These are phyloP conservation scores for Tenualosa thibaudeaui DNA, from an alignment of 2,797 vertebrate genomes.

Conservation along the genomic window DNA sequence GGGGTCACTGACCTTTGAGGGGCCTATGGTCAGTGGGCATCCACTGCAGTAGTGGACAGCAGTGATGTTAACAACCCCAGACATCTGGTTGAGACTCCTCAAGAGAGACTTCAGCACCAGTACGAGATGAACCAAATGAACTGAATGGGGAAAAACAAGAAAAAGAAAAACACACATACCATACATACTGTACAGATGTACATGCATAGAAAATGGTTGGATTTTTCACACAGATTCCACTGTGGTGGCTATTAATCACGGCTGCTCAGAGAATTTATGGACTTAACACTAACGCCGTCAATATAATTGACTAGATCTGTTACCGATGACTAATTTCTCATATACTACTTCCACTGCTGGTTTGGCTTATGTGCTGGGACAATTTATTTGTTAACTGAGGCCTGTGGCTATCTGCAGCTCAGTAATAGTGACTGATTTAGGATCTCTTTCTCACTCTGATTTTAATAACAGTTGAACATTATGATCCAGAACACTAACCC, in stretches of 20 bases:
- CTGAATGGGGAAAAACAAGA: neutral
- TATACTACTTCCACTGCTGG: neutral
- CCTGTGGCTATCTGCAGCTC: neutral
- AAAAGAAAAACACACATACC: neutral
- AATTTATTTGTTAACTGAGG: neutral
- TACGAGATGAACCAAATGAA: neutral
- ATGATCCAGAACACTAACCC: conserved; percentile 13
- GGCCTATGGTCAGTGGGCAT: conserved; percentile 34
- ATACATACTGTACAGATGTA: neutral
- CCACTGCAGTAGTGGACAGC: neutral
- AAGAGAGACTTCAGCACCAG: neutral
- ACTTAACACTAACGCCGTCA: neutral
- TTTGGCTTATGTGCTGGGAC: neutral
- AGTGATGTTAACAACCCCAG: neutral
- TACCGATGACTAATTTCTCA: conserved; percentile 17
- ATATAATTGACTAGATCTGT: conserved; percentile 22
- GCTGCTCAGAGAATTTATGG: neutral
- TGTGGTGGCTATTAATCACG: neutral
- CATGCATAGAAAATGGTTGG: neutral
- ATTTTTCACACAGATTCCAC: neutral
- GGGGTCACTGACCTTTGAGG: conserved; percentile 37
- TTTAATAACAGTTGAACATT: conserved; percentile 23
- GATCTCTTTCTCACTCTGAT: neutral
- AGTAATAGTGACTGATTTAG: conserved; percentile 23
- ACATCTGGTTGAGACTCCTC: neutral